Percentiles rank a stretch among this genome's conserved stretches.
Evolutionary conservation across 2,797 vertebrate genomes (phyloP).

Genomic region (Benthosema pterotum): DNA sequence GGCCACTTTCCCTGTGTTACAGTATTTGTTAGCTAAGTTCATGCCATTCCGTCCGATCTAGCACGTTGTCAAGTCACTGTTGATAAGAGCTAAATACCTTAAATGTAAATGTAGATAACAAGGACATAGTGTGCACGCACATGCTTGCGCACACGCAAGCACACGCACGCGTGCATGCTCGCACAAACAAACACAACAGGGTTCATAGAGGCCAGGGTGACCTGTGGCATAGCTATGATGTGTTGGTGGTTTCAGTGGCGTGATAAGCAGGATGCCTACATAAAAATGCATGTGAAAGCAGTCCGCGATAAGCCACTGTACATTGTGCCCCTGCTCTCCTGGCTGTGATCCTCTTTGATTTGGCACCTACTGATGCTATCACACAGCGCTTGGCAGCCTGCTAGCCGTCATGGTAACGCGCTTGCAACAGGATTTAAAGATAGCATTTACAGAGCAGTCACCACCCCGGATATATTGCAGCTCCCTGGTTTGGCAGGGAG

Average conservation of each 20-base stretch:
- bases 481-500: conserved; percentile 29
- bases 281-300: conserved; percentile 43
- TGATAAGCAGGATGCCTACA: conserved; percentile 59
- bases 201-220: conserved; percentile 50
- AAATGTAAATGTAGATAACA: conserved; percentile 60
- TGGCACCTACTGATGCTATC: conserved; percentile 36
- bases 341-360: conserved; percentile 21
- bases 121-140: conserved; percentile 52
- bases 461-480: conserved; percentile 52
- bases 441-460: conserved; percentile 60
- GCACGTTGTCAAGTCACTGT: no score
- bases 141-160: not conserved
- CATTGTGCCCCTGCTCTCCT: conserved; percentile 26
- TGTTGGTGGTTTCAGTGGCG: conserved; percentile 54
- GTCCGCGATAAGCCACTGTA: conserved; percentile 42
- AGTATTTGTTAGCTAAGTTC: no score
- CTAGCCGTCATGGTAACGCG: conserved; percentile 47
- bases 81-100: no score
- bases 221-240: conserved; percentile 47
- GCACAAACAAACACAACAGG: conserved; percentile 12
- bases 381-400: conserved; percentile 43
- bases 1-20: no score
- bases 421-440: conserved; percentile 66
- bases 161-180: conserved; percentile 6
- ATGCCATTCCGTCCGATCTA: no score